Percentiles rank a stretch among this genome's conserved stretches.
Evolutionary conservation across 2,888 invertebrate species (phyloP).

Genomic region (Helleia helle): DNA sequence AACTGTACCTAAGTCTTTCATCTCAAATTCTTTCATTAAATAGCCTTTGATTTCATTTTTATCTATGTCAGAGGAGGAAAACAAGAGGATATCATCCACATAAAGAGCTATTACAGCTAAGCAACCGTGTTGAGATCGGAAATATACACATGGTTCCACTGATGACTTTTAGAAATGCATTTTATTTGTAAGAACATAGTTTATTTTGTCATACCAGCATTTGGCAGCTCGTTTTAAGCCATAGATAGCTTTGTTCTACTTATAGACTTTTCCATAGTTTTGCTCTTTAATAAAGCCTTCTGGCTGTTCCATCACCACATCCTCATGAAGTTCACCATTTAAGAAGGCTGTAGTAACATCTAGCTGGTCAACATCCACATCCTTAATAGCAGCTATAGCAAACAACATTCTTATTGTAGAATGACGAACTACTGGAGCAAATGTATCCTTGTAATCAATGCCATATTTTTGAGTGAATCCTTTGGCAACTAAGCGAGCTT

Average conservation of each 20-base stretch:
- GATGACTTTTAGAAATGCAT: no score
- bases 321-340: constrained; percentile 7
- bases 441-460: constrained; percentile 17
- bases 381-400: constrained; percentile 1
- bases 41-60: background rate
- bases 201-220: constrained; percentile 7
- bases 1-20: constrained; percentile 9
- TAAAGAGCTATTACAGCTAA: constrained; percentile 3
- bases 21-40: constrained; percentile 9
- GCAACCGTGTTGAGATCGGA: constrained; percentile 7
- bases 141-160: constrained; percentile 18
- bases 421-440: constrained; percentile 15
- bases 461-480: constrained; percentile 15
- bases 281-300: background rate
- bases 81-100: constrained; percentile 5
- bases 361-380: background rate
- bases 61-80: background rate
- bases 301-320: background rate
- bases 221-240: background rate
- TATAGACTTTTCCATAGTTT: background rate
- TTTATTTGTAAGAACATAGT: constrained; percentile 8
- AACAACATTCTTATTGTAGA: background rate
- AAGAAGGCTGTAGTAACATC: constrained; percentile 5
- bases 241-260: constrained; percentile 7
- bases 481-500: constrained; percentile 17